A percentile compares a stretch with the other conserved stretches of the same genome.
phyloP scores from a whole-genome alignment of 2,888 invertebrate genomes.

The Scrobipalpa atriplicella region DNA sequence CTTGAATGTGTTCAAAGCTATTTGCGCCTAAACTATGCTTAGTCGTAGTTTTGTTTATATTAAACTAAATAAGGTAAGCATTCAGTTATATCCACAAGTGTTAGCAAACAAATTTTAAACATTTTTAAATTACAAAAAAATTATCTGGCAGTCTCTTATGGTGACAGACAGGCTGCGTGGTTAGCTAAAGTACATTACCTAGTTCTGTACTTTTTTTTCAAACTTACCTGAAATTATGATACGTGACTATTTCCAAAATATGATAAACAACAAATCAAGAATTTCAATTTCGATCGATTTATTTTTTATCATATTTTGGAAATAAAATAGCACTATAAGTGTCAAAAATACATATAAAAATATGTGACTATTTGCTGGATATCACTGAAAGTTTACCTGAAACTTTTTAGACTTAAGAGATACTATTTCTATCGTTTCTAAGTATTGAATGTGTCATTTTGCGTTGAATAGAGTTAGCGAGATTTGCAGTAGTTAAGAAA shows the following conservation, averaged over 20 bases:
- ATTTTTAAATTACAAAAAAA: not conserved
- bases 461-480: constrained; percentile 17
- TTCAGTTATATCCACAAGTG: not conserved
- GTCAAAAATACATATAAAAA: too few species aligned
- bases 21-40: not conserved
- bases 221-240: too few species aligned
- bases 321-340: too few species aligned
- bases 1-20: not conserved
- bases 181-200: too few species aligned
- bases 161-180: too few species aligned
- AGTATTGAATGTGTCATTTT: constrained; percentile 24
- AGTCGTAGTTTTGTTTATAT: constrained; percentile 25
- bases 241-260: too few species aligned
- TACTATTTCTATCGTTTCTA: constrained; percentile 27
- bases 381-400: not conserved
- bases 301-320: too few species aligned
- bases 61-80: constrained; percentile 14
- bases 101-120: constrained; percentile 18
- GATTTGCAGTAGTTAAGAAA: constrained; percentile 21
- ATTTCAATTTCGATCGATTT: too few species aligned
- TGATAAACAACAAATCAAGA: too few species aligned
- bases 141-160: not conserved
- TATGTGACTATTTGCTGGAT: too few species aligned
- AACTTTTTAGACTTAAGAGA: not conserved
- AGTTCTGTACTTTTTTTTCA: too few species aligned